These are phyloP conservation scores for Hypotaenidia okinawae DNA, from an alignment of 2,797 vertebrate species.

Conservation along the genomic window DNA sequence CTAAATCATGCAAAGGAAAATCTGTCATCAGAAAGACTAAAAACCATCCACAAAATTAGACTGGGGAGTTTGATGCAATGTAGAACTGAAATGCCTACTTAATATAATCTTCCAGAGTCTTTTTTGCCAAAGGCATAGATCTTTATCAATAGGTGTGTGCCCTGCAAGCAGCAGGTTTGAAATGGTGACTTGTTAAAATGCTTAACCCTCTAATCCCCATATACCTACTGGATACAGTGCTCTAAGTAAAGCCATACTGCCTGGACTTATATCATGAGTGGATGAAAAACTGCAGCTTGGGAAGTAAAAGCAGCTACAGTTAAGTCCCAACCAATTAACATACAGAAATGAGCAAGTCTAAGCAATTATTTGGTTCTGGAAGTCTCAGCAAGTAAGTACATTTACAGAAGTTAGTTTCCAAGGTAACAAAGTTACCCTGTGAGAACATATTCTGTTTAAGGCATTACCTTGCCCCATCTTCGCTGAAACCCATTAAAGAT, in stretches of 20 bases:
- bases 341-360: not conserved
- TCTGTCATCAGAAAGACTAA: constrained; percentile 12
- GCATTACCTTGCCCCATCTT: not conserved
- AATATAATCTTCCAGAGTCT: constrained; percentile 2
- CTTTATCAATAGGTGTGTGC: constrained; percentile 35
- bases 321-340: not conserved
- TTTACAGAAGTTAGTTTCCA: not conserved
- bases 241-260: not conserved
- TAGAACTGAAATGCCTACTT: constrained; percentile 32
- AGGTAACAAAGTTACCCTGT: not conserved
- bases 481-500: not conserved
- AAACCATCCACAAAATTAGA: constrained; percentile 4
- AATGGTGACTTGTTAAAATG: not conserved
- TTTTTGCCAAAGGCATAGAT: constrained; percentile 47
- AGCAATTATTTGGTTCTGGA: not conserved
- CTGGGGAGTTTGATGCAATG: constrained; percentile 19
- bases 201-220: not conserved
- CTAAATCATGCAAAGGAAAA: constrained; percentile 3
- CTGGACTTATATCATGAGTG: not conserved
- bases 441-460: not conserved
- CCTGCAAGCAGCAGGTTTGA: not conserved
- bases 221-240: not conserved
- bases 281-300: not conserved
- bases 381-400: not conserved
- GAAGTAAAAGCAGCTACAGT: not conserved